phyloP scores from a whole-genome alignment of 2,888 invertebrate genomes.

The Habrosyne pyritoides region DNA sequence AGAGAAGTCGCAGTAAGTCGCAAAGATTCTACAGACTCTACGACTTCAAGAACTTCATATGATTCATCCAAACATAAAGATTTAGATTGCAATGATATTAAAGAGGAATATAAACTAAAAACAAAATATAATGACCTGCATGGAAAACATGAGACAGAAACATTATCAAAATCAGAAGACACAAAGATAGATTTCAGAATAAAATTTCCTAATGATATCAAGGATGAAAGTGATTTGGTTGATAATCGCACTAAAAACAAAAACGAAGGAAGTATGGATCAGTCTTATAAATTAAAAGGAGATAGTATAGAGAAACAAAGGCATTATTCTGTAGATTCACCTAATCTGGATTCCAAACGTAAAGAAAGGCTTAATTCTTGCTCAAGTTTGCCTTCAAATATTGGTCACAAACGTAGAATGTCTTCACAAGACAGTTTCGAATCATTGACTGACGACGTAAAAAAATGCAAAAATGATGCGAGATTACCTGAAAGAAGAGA shows the following conservation, averaged over 20 bases:
- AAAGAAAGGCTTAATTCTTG: constrained; percentile 85
- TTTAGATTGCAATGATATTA: constrained; percentile 58
- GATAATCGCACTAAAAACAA: constrained; percentile 46
- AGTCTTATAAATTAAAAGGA: constrained; percentile 52
- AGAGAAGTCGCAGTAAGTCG: constrained; percentile 72
- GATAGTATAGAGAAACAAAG: constrained; percentile 72
- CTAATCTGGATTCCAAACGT: constrained; percentile 74
- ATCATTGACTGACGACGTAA: constrained; percentile 83
- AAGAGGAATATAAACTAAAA: constrained; percentile 66
- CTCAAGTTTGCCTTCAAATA: constrained; percentile 85
- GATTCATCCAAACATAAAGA: constrained; percentile 73
- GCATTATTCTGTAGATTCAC: constrained; percentile 78
- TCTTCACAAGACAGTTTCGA: constrained; percentile 89
- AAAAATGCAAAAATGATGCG: constrained; percentile 84
- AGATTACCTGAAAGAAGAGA: constrained; percentile 86
- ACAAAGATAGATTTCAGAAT: constrained; percentile 43
- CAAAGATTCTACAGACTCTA: constrained; percentile 80
- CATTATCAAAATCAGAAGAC: constrained; percentile 33
- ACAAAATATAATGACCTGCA: constrained; percentile 72
- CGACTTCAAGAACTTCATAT: constrained; percentile 73
- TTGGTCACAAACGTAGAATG: constrained; percentile 88
- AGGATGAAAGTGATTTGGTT: constrained; percentile 68
- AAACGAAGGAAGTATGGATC: constrained; percentile 39
- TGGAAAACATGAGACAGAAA: constrained; percentile 74
- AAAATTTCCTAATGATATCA: constrained; percentile 69